Base-by-base conservation (phyloP, 2,888 invertebrate species). In the Lamellibrachia columna region DNA sequence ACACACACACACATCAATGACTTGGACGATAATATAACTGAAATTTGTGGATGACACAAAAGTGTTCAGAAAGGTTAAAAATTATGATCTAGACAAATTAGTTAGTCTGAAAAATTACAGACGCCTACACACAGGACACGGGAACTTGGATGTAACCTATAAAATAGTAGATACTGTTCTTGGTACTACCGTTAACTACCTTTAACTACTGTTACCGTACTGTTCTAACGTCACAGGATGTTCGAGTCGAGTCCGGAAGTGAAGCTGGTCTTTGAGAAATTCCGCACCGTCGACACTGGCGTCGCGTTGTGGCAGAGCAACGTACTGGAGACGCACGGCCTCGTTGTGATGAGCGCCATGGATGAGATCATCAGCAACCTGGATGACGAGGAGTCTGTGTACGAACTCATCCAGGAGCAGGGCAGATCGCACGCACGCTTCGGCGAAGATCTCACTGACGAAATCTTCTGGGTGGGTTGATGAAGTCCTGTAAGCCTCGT, bases 291-390 rank as follows among this genome's bases (percentile, higher is more conserved):
- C 53, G 93, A 93, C 52, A 91, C 90, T 15, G 52, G 90, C 53
- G 22, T 90, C 22, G 93, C 92, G 53, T 28, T 93, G 91, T 90
- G 91, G 58, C 40, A 92, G 52, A 93, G 92, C 91, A 75, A 90
- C 40, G 93, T 93, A 11, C 91, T 93, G 28, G 90, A 92, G 28
- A 92, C 93, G 40, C 93, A 93, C 93, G 92, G 93, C 52, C 90
- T 93, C 58, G 93, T 93, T 22, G 93, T 93, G 92, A 93, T 93
- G 93, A 92, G 52, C 90, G 92, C 93, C 90, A 60, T 93, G 75
- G 93, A 93, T n/a, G 93, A 93, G 92, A 93, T 93, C 55, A 91
- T 93, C 93, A 60, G 58, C n/a, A 93, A 93, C 92, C 91, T 93
- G 53, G 93, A 93, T 92, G 93, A 93, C 92, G 52, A 75, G 7